Evolutionary conservation across 2,797 vertebrate species (phyloP), one percentile per base, ranked within the genome.

Genomic region (Melanotaenia pygmaea): DNA sequence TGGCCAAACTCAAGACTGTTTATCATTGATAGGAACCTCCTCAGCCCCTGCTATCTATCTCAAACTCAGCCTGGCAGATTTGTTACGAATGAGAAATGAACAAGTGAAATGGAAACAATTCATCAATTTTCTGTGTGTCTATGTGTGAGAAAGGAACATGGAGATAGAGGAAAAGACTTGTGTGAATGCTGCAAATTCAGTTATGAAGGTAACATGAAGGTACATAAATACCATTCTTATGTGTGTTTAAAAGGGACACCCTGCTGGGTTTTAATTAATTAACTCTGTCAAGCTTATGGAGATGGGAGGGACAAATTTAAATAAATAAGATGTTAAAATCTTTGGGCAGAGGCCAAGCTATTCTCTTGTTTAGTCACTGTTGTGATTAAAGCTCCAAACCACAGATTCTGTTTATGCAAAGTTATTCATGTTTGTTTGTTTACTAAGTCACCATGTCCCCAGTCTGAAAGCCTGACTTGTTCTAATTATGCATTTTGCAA

Each of bases 11-110:
- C 75, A 70, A 38, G 24, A 74, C n/a, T 0, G 12, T 77, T 82
- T 82, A 82, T 59, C 47, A 40, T 59, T 37, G 67, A 67, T 24
- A 6, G 67, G 53, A 74, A 74, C 72, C 47, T 20, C 68, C 67
- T 80, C 59, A 74, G 54, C 64, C 64, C 70, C 79, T 59, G 51
- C 68, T 71, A 84, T 81, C 70, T 47, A 79, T 79, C 67, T 74
- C 72, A 75, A 67, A 85, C 79, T 77, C 59, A 72, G 70, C 75
- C 74, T 56, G 74, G 28, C 76, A 76, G 80, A 53, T 87, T 75
- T 9, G 40, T 76, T 64, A 70, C 28, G 71, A 72, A 26, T 64
- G 43, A 67, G 38, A 72, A 63, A 81, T 47, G 47, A 80, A 54
- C 74, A 75, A 60, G 70, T 77, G 70, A 65, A 75, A 67, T 0